Evolutionary conservation across 2,888 invertebrate genomes (phyloP).

Genomic region (Ochropleura plecta): DNA sequence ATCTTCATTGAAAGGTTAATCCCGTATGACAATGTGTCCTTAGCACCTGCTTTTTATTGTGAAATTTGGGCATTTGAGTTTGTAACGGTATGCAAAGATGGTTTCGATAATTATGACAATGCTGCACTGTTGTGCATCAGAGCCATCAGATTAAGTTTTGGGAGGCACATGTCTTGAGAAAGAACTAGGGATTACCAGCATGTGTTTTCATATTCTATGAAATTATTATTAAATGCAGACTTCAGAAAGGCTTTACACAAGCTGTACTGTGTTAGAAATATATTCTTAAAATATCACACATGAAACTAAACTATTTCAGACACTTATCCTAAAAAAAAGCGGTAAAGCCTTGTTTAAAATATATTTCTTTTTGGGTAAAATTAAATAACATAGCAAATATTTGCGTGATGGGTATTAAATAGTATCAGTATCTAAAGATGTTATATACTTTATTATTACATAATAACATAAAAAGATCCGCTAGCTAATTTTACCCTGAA

Average conservation of each 20-base stretch:
- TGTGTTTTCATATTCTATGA: slow-evolving; percentile 2
- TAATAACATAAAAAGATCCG: too few species aligned
- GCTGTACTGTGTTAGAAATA: too few species aligned
- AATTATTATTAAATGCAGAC: slow-evolving; percentile 18
- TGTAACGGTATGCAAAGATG: slow-evolving; percentile 65
- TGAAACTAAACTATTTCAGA: too few species aligned
- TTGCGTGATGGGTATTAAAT: too few species aligned
- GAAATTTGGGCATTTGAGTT: slow-evolving; percentile 47
- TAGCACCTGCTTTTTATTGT: slow-evolving; percentile 68
- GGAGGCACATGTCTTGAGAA: slow-evolving; percentile 36
- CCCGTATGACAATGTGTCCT: slow-evolving; percentile 65
- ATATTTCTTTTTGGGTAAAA: too few species aligned
- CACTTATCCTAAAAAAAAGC: too few species aligned
- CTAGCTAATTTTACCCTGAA: too few species aligned
- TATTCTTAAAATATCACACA: too few species aligned
- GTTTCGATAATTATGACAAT: slow-evolving; percentile 46
- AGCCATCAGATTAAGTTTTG: slow-evolving; percentile 34
- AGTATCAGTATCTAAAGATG: too few species aligned
- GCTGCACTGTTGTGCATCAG: slow-evolving; percentile 28
- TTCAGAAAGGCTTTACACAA: background rate
- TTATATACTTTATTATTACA: too few species aligned
- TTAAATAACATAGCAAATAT: too few species aligned
- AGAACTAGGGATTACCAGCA: slow-evolving; percentile 28
- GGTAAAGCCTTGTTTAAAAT: too few species aligned
- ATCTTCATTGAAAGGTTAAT: slow-evolving; percentile 59